phyloP scores from a whole-genome alignment of 2,113 vertebrate genomes.

The Nematolebias whitei region DNA sequence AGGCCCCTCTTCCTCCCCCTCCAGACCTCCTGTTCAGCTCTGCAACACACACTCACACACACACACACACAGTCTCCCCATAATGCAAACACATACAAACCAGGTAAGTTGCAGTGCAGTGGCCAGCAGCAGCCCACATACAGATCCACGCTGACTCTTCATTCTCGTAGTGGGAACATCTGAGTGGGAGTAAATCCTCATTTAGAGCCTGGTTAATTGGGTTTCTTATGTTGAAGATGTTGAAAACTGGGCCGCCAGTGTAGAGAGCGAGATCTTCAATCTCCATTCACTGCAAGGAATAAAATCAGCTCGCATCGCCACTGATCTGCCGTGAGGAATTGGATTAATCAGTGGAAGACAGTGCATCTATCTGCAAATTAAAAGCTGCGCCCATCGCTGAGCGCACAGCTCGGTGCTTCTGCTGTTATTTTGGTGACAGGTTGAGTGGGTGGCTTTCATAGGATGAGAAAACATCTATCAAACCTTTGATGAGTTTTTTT shows the following conservation, averaged over 20 bases:
- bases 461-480: conserved; percentile 13
- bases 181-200: conserved; percentile 59
- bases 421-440: conserved; percentile 60
- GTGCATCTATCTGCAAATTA: conserved; percentile 63
- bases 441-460: conserved; percentile 46
- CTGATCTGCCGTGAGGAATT: conserved; percentile 76
- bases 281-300: conserved; percentile 53
- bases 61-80: conserved; percentile 8
- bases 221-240: conserved; percentile 33
- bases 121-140: conserved; percentile 19
- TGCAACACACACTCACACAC: conserved; percentile 1
- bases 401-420: conserved; percentile 17
- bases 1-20: conserved; percentile 11
- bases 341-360: conserved; percentile 72
- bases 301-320: conserved; percentile 67
- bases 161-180: conserved; percentile 36
- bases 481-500: too few species aligned
- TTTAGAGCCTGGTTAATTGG: conserved; percentile 45
- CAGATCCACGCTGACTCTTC: conserved; percentile 54
- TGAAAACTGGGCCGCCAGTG: conserved; percentile 45
- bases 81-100: conserved; percentile 31
- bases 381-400: conserved; percentile 36
- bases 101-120: conserved; percentile 44
- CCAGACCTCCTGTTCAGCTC: conserved; percentile 62
- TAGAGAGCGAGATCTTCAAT: conserved; percentile 47